These are phyloP conservation scores for Bufo bufo DNA, from an alignment of 2,113 vertebrate genomes.

Conservation along the genomic window DNA sequence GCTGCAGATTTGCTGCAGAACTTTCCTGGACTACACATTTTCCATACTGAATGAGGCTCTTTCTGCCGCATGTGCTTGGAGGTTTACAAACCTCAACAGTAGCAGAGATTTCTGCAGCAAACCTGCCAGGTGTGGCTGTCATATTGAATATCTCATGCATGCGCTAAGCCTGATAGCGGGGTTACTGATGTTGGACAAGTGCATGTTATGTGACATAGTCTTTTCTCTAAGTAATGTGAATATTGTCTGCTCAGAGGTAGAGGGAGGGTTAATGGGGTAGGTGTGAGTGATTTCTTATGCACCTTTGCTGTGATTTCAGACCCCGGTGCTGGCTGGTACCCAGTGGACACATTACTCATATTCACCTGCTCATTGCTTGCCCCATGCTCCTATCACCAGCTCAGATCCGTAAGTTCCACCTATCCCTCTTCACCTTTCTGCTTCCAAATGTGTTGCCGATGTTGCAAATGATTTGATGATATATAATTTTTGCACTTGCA, in stretches of 20 bases:
- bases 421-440: conserved; percentile 59
- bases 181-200: background rate
- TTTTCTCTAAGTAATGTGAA: no score
- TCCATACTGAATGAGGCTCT: no score
- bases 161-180: background rate
- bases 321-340: conserved; percentile 63
- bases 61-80: no score
- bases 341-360: conserved; percentile 66
- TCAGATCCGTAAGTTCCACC: conserved; percentile 75
- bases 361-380: conserved; percentile 63
- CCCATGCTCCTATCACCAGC: conserved; percentile 64
- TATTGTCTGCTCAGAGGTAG: background rate
- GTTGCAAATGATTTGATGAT: background rate
- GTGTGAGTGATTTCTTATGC: conserved; percentile 35
- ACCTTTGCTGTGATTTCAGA: conserved; percentile 69
- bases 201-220: background rate
- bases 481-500: background rate
- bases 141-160: background rate
- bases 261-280: background rate
- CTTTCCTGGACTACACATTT: no score
- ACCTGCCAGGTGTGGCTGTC: no score
- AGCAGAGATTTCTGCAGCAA: no score
- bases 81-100: no score
- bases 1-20: no score
- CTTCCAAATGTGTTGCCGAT: conserved; percentile 57